These are phyloP conservation scores for Todus mexicanus DNA, from an alignment of 2,797 vertebrate genomes.

Conservation along the genomic window DNA sequence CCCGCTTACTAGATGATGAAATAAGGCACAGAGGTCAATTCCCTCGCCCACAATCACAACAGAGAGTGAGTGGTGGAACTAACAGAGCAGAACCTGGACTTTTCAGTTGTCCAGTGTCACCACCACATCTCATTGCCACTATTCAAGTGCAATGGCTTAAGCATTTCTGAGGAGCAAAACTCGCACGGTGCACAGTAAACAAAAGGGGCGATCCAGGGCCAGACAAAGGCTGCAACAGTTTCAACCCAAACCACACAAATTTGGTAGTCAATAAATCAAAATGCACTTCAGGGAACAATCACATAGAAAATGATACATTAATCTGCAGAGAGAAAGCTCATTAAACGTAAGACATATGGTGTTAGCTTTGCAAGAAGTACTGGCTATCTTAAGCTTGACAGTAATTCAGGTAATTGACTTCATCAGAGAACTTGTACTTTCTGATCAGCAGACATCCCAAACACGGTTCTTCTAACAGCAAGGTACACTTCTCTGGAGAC, in stretches of 20 bases:
- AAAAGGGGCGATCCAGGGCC: not conserved
- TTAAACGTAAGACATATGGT: not conserved
- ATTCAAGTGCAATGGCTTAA: not conserved
- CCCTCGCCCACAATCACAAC: not conserved
- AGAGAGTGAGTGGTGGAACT: not conserved
- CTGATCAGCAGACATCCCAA: not conserved
- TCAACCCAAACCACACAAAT: not conserved
- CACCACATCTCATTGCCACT: not conserved
- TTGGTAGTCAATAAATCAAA: not conserved
- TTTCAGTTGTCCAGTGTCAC: not conserved
- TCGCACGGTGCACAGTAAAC: not conserved
- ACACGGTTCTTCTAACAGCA: not conserved
- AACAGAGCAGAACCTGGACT: not conserved
- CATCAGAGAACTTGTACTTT: not conserved
- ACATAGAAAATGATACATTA: not conserved
- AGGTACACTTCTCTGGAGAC: not conserved
- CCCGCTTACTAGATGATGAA: not conserved
- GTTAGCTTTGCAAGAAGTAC: not conserved
- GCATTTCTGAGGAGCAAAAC: not conserved
- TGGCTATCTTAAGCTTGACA: not conserved
- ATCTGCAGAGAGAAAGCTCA: not conserved
- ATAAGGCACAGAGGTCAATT: slow-evolving; percentile 55
- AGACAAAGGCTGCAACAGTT: not conserved
- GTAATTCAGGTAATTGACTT: no score
- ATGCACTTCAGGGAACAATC: slow-evolving; percentile 35